Base-by-base conservation (phyloP, 2,888 invertebrate species). In the Endotricha flammealis region DNA sequence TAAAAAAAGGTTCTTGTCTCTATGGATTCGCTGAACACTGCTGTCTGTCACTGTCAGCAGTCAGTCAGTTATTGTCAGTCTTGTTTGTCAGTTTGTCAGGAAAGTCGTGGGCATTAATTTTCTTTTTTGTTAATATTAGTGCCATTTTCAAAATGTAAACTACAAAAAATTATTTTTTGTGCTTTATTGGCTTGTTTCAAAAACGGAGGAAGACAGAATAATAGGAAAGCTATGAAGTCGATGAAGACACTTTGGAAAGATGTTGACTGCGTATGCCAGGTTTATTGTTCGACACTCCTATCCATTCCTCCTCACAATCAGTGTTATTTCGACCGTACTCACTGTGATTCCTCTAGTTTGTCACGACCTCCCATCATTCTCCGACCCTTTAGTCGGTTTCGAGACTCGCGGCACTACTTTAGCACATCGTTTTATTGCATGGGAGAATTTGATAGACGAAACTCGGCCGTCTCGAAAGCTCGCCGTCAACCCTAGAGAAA, bases 361-460 rank as follows among this genome's bases (percentile, higher is more conserved):
- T 50, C 82, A 68, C 57, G 62, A 70, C 13, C 51, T 81, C 24
- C 96, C 96, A 22, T 92, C 93, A 70, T 97, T 97, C 80, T 90
- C 92, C 47, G 95, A 97, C 74, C 97, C 97, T 12, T 91, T 94
- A 63, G 80, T 96, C 91, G 97, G 97, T 3, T 98, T 97, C 79
- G 96, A 96, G 72, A 93, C 97, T 8, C 89, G 97, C 44, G 96
- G 96, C n/a, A 97, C 97, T 1, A 82, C 88, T 28, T 88, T 97
- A 56, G 91, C 95, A 2, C 90, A 93, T 63, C 90, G 95, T 35
- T 87, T 95, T 47, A 92, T 92, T 28, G 91, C 96, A 14, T 97
- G 95, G 94, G 89, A 92, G 57, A 96, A 96, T 81, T 89, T 97
- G 33, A 81, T 93, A 41, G 91, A 93, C 59, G 91, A 93, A 58